Evolutionary conservation across 2,797 vertebrate genomes (phyloP), one percentile per base, ranked within the genome.

Genomic region (Poeciliopsis turneri): DNA sequence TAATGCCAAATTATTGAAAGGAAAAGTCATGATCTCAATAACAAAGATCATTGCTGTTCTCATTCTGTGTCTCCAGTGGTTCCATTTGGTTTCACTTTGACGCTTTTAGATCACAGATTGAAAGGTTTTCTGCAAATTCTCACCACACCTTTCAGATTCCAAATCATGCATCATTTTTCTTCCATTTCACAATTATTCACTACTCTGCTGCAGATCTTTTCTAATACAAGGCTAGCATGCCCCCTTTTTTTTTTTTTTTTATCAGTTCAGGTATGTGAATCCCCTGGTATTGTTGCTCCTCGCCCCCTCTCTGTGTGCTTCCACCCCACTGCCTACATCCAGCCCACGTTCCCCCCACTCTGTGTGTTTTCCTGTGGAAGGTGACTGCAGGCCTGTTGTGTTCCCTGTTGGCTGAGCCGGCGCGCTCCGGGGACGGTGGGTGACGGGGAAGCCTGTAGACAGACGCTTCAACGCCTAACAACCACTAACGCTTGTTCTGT

Each of bases 401-500:
- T 33, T 85, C 86, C 83, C 86, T 59, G 43, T 25, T 78, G 86
- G 75, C 28, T 75, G 1, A 72, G 59, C 15, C 11, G 16, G 18
- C 1, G 2, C n/a, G 68, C 88, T 80, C 81, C 33, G 0, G 77
- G 86, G 84, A 82, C 41, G 0, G 59, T 25, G 57, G 41, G 45
- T 69, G 66, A 36, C 61, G 47, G 39, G 23, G 66, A 69, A 69
- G 66, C 66, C 66, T 69, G 43, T 72, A 11, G 6, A 69, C 15
- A 75, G 83, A 81, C 80, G 75, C 75, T 83, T 81, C 85, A 77
- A 88, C 82, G 71, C 45, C 20, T 64, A 0, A 66, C 78, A 76
- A 41, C 55, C 47, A 36, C 61, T 76, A 30, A 89, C 78, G 82
- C 12, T 23, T 43, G 39, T 80, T 84, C 46, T 57, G 23, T 74